Evolutionary conservation across 2,888 invertebrate species (phyloP), one percentile per base, ranked within the genome.

Genomic region (Lasioglossum figueresi): DNA sequence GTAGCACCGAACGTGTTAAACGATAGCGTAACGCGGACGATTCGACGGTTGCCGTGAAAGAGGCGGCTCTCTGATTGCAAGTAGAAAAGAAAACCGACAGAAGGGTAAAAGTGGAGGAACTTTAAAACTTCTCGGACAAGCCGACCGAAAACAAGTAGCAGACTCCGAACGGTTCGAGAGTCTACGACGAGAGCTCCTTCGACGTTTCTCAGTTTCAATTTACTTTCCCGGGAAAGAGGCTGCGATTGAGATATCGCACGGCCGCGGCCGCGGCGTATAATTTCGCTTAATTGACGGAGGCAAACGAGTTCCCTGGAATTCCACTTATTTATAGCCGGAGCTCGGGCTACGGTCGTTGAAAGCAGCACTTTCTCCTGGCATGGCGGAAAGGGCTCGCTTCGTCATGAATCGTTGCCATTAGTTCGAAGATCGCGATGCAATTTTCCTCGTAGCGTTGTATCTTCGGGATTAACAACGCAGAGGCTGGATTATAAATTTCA

Each of bases 241-340:
- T n/a, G 19, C 68, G 68, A 37, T 68, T 10, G 34, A 23, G 37
- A 37, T 37, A 23, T 37, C 68, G 37, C n/a, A 12, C 23, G 14
- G 37, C 34, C 12, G n/a, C n/a, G n/a, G n/a, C n/a, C n/a, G n/a
- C n/a, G 27, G 8, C 45, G 59, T 27, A 31, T 19, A 72, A 45
- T 74, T 74, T 70, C 40, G 2, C 59, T 77, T 77, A 84, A 84
- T 83, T 74, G 70, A 73, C 23, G 74, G 68, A 23, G 73, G 73
- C 73, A 12, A 74, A 70, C 77, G 77, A 63, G 68, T 48, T 70
- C 31, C n/a, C n/a, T 63, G 59, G 73, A 84, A 56, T 56, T n/a
- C 74, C n/a, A 5, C 16, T 75, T 77, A 72, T 71, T 79, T 79
- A 75, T 37, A 73, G 37, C 56, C 16, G 0, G 23, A 23, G 68